phyloP scores from a whole-genome alignment of 1,140 invertebrate genomes.

The Drosophila biarmipes region DNA sequence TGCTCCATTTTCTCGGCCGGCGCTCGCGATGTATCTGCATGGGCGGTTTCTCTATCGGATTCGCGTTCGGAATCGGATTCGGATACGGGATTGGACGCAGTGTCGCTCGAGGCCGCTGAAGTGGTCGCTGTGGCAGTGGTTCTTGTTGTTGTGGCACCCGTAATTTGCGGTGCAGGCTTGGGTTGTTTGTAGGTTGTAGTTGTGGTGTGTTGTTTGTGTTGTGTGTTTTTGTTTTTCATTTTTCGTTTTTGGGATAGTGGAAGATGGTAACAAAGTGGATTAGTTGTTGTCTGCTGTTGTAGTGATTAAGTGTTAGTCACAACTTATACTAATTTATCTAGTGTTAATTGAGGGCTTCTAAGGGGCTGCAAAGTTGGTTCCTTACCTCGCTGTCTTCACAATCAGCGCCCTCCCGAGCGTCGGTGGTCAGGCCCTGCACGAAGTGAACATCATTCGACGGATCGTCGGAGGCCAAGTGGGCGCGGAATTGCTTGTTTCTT shows the following conservation, averaged over 20 bases:
- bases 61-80: constrained; percentile 14
- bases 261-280: constrained; percentile 79
- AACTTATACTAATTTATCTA: constrained; percentile 25
- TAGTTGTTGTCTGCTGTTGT: constrained; percentile 59
- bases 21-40: constrained; percentile 25
- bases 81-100: constrained; percentile 19
- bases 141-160: constrained; percentile 41
- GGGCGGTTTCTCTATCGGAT: constrained; percentile 20
- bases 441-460: constrained; percentile 85
- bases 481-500: constrained; percentile 91
- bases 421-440: constrained; percentile 68
- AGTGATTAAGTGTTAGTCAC: constrained; percentile 50
- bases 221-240: constrained; percentile 22
- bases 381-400: constrained; percentile 81
- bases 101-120: constrained; percentile 37
- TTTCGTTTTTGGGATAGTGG: constrained; percentile 47
- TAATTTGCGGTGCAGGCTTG: constrained; percentile 56
- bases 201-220: constrained; percentile 34
- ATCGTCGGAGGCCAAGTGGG: constrained; percentile 89
- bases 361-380: neutral
- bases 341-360: constrained; percentile 44
- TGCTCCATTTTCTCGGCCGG: constrained; percentile 65
- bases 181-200: constrained; percentile 40
- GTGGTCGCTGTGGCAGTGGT: constrained; percentile 31
- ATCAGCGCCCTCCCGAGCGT: constrained; percentile 56